Base-by-base conservation (phyloP, 2,888 invertebrate genomes). In the Microplitis manilae region DNA sequence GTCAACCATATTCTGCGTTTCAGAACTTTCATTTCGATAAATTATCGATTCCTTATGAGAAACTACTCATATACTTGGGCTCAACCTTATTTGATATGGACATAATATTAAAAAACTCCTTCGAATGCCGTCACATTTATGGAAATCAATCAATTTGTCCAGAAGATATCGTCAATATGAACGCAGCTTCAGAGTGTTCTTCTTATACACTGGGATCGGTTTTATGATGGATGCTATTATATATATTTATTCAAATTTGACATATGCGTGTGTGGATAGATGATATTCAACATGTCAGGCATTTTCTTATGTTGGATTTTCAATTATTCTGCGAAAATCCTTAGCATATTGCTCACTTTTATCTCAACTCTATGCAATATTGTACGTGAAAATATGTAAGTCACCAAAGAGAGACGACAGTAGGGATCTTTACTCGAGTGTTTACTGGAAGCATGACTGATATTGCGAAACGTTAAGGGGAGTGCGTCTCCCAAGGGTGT, bases 321-420 rank as follows among this genome's bases (percentile, higher is more conserved):
- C 77, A 77, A 77, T 75, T 75, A 77, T 79, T 72, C 61, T 60
- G 38, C 15, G 67, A 15, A 69, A 69, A 69, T 76, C 79, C 77
- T 77, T 78, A 75, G 80, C 79, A 81, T 82, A 82, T 82, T 81
- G 81, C 80, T 80, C 75, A 79, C 80, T 76, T 77, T 74, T 78
- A 73, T 76, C 77, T 68, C 77, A 68, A 71, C 75, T 79, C 79
- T 77, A 62, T 79, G 80, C 81, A 80, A 82, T 82, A 81, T 82
- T 81, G 80, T 81, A 82, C 82, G 82, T 82, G 82, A 73, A 82
- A 81, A 82, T 82, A 82, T 82, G 82, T 82, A 80, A 82, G 82
- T 80, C 76, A 78, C 59, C 30, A 73, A 61, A 38, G 64, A 65
- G 60, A 62, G 59, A 71, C 15, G 68, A 60, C 69, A 73, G 77